These are phyloP conservation scores for Sitophilus oryzae DNA, from an alignment of 1,140 invertebrate species.

Conservation along the genomic window DNA sequence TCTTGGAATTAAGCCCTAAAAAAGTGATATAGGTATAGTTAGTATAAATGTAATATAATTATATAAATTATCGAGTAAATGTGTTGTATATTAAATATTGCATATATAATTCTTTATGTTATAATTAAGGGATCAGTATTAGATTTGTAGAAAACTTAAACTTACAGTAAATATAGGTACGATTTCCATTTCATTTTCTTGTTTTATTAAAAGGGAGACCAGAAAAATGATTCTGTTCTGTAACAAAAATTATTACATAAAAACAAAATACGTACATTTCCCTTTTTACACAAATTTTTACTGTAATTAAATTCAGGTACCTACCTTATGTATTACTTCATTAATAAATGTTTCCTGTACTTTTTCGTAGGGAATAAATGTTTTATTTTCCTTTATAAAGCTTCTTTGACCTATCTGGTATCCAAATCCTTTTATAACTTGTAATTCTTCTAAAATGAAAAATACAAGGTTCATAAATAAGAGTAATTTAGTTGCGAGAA, in stretches of 20 bases:
- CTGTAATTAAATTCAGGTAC: slow-evolving; percentile 21
- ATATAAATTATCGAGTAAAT: background rate
- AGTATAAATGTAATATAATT: background rate
- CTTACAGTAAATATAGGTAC: slow-evolving; percentile 40
- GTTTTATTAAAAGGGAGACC: slow-evolving; percentile 42
- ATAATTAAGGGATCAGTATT: background rate
- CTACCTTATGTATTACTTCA: slow-evolving; percentile 55
- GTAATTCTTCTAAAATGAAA: slow-evolving; percentile 34
- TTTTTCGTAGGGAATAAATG: slow-evolving; percentile 48
- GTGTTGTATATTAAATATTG: too few species aligned
- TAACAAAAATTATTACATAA: too few species aligned
- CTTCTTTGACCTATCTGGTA: slow-evolving; percentile 47
- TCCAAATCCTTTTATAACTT: slow-evolving; percentile 50
- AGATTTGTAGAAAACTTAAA: background rate
- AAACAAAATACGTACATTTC: too few species aligned
- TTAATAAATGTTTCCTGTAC: slow-evolving; percentile 55
- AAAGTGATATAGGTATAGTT: slow-evolving; percentile 10
- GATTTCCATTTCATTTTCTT: slow-evolving; percentile 29
- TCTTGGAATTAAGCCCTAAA: slow-evolving; percentile 16
- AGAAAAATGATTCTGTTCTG: slow-evolving; percentile 46
- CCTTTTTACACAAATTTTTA: slow-evolving; percentile 1
- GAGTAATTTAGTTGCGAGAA: too few species aligned
- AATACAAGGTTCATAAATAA: too few species aligned
- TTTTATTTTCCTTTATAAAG: slow-evolving; percentile 41
- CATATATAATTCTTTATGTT: too few species aligned